A percentile compares a stretch with the other conserved stretches of the same genome.
phyloP scores from a whole-genome alignment of 2,888 invertebrate species.

The Pseudolycoriella hygida region DNA sequence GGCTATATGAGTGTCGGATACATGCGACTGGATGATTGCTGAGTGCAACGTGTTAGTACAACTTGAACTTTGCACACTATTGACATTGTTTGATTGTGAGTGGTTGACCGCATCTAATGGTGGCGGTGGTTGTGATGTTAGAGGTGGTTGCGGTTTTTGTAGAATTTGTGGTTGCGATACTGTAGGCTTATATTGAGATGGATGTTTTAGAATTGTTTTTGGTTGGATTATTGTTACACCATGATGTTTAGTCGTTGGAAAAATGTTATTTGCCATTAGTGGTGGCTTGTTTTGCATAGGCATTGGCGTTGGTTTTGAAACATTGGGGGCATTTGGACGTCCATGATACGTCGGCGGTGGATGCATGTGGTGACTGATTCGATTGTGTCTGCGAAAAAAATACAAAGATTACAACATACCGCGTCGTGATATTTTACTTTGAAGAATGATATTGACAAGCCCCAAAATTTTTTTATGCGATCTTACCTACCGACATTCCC shows the following conservation, averaged over 20 bases:
- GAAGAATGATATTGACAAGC: no score
- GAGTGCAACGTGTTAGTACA: no score
- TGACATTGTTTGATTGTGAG: constrained; percentile 4
- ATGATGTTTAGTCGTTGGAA: no score
- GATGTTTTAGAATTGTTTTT: background rate
- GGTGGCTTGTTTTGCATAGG: background rate
- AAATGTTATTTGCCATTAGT: background rate
- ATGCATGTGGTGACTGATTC: background rate
- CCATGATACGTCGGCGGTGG: background rate
- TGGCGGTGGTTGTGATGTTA: constrained; percentile 21
- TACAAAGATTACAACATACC: no score
- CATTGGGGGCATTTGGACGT: background rate
- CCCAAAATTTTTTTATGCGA: no score
- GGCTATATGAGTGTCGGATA: no score
- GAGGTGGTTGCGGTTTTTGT: constrained; percentile 10
- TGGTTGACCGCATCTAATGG: no score
- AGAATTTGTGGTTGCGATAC: background rate
- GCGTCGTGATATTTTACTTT: no score
- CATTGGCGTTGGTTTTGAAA: background rate
- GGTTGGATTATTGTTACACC: no score
- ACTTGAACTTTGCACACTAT: constrained; percentile 8
- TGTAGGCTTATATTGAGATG: background rate
- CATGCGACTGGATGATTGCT: no score
- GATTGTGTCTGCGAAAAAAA: no score
- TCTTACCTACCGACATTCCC: no score